A percentile compares a stretch with the other conserved stretches of the same genome.
Evolutionary conservation across 2,797 vertebrate species (phyloP).

Genomic region (Eleutherodactylus coqui): DNA sequence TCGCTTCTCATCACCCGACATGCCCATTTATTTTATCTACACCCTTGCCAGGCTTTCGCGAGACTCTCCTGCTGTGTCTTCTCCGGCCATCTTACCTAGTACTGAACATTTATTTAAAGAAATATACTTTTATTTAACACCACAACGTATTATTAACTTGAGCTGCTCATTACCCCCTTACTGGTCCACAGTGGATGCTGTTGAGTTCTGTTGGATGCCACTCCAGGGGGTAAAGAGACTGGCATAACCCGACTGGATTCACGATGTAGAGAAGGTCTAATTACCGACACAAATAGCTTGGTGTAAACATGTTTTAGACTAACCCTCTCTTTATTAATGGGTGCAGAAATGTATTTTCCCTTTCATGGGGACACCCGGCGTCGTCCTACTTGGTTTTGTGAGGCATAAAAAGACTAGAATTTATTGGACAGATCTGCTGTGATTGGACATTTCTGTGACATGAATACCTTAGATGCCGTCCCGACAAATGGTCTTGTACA

Average conservation of each 20-base stretch:
- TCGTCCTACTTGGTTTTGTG: background rate
- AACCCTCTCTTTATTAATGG: background rate
- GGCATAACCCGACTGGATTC: background rate
- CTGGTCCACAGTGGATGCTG: background rate
- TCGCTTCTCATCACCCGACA: too few relatives aligned
- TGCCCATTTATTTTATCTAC: too few relatives aligned
- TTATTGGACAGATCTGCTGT: background rate
- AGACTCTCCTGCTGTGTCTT: too few relatives aligned
- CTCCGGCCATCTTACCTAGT: too few relatives aligned
- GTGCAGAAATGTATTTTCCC: background rate
- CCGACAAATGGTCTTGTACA: conserved; percentile 6
- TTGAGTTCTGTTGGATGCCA: background rate
- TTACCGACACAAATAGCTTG: background rate
- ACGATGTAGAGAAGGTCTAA: background rate
- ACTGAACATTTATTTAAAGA: too few relatives aligned
- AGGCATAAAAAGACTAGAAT: background rate
- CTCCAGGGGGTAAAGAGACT: background rate
- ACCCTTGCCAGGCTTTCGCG: too few relatives aligned
- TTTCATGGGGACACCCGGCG: background rate
- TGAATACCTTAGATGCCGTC: background rate
- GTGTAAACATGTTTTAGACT: background rate
- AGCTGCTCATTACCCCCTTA: too few relatives aligned
- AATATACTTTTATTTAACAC: too few relatives aligned
- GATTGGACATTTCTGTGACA: background rate
- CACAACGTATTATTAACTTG: too few relatives aligned